Evolutionary conservation across 2,113 vertebrate genomes (phyloP).

Genomic region (Dromiciops gliroides): DNA sequence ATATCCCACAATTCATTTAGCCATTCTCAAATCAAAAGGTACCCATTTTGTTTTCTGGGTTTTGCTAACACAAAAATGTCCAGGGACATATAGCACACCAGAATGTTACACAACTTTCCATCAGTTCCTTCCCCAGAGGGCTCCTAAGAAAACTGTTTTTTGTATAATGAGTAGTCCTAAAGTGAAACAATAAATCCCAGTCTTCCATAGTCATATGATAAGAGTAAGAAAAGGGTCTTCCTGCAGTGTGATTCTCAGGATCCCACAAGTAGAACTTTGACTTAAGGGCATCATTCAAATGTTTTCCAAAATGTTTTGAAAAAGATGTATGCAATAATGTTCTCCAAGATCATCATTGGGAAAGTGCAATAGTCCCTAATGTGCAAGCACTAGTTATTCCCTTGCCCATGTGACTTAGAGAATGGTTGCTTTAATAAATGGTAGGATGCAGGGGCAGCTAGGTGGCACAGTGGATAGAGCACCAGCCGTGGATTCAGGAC

Average conservation of each 20-base stretch:
- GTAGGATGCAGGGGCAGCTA: no score
- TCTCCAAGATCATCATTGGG: background rate
- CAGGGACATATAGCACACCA: background rate
- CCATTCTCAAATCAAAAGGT: background rate
- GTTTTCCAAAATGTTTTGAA: slow-evolving; percentile 36
- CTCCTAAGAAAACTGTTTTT: background rate
- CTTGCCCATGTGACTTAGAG: background rate
- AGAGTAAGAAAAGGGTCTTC: background rate
- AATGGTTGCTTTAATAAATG: background rate
- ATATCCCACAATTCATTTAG: background rate
- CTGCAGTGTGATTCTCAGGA: background rate
- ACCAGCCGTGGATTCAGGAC: no score
- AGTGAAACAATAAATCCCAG: background rate
- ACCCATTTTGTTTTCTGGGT: background rate
- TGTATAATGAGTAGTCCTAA: background rate
- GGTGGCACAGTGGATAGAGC: no score
- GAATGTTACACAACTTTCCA: background rate
- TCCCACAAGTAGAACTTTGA: background rate
- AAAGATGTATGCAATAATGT: background rate
- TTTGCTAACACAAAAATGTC: background rate
- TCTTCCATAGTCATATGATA: background rate
- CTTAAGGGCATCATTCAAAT: slow-evolving; percentile 50
- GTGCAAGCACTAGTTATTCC: background rate
- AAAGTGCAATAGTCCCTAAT: background rate
- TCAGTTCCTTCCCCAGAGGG: background rate